Evolutionary conservation across 1,140 invertebrate species (phyloP), one percentile per base, ranked within the genome.

Genomic region (Gryllus bimaculatus): DNA sequence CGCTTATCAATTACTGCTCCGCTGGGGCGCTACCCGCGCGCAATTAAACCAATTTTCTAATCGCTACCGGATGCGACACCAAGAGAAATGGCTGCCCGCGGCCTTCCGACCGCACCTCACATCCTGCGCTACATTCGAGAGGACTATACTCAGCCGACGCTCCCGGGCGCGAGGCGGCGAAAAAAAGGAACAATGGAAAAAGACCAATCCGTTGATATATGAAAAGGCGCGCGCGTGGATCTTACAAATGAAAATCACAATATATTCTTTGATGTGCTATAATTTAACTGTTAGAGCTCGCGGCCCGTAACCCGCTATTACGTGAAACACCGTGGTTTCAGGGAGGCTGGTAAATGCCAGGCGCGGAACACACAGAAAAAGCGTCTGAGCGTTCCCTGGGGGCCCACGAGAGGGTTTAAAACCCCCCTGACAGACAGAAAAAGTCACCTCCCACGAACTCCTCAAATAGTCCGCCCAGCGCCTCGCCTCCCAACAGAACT

Each of bases 31-130:
- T 39, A 39, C 26, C 5, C 26, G 26, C 26, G 3, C 18, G 54
- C 54, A 66, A 66, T 66, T 66, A 66, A 66, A 66, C 10, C 54
- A 66, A 66, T 66, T 66, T 66, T 66, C 54, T 66, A 66, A 66
- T 66, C 54, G 54, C 54, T 66, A 66, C 54, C 54, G 54, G 54
- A 66, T 18, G 54, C 18, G 54, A 66, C 54, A 66, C 54, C 0
- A 66, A 13, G 54, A 13, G 54, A 66, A 66, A 66, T 18, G 0
- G 18, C 18, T 18, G 18, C 54, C 54, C 54, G 54, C 18, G 54
- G 18, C 54, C 54, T 18, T 10, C 18, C 10, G 54, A 66, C 2
- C 54, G 18, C 54, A 66, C 54, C 7, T 66, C 7, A 66, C 54
- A 18, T 18, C 54, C 54, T 66, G 18, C 54, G 7, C 7, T 66